Evolutionary conservation across 2,888 invertebrate species (phyloP).

Genomic region (Parnassius apollo): DNA sequence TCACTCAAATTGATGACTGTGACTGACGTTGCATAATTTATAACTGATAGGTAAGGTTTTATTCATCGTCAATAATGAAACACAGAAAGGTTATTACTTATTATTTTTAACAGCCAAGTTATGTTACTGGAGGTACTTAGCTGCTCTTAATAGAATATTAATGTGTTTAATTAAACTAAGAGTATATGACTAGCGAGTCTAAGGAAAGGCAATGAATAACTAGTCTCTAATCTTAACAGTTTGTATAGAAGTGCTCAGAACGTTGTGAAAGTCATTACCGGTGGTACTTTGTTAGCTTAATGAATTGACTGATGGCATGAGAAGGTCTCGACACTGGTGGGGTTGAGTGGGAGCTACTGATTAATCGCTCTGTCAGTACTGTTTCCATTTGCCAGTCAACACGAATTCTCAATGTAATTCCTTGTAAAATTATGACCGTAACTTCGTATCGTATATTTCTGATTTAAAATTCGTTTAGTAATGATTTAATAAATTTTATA

Average conservation of each 20-base stretch:
- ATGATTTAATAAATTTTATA: too few species aligned
- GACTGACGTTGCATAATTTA: slow-evolving; percentile 72
- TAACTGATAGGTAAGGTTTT: slow-evolving; percentile 55
- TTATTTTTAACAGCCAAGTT: slow-evolving; percentile 1
- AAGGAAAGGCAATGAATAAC: slow-evolving; percentile 35
- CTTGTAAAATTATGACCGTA: too few species aligned
- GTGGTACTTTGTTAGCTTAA: slow-evolving; percentile 78
- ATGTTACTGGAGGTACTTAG: slow-evolving; percentile 1
- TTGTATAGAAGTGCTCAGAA: slow-evolving; percentile 56
- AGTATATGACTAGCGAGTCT: slow-evolving; percentile 13
- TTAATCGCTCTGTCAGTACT: slow-evolving; percentile 78
- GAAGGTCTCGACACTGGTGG: slow-evolving; percentile 74
- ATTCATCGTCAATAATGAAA: slow-evolving; percentile 48
- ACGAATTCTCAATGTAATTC: slow-evolving; percentile 56
- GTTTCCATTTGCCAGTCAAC: slow-evolving; percentile 75
- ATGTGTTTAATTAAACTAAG: slow-evolving; percentile 16
- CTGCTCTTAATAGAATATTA: slow-evolving; percentile 10
- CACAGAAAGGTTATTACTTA: slow-evolving; percentile 45
- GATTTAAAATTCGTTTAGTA: too few species aligned
- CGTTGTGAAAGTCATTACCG: slow-evolving; percentile 75
- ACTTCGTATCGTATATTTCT: too few species aligned
- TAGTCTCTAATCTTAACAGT: slow-evolving; percentile 49
- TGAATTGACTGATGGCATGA: slow-evolving; percentile 79
- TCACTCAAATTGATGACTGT: slow-evolving; percentile 78
- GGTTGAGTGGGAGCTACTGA: slow-evolving; percentile 78